Evolutionary conservation across 2,113 vertebrate genomes (phyloP), one percentile per base, ranked within the genome.

Genomic region (Uria lomvia): DNA sequence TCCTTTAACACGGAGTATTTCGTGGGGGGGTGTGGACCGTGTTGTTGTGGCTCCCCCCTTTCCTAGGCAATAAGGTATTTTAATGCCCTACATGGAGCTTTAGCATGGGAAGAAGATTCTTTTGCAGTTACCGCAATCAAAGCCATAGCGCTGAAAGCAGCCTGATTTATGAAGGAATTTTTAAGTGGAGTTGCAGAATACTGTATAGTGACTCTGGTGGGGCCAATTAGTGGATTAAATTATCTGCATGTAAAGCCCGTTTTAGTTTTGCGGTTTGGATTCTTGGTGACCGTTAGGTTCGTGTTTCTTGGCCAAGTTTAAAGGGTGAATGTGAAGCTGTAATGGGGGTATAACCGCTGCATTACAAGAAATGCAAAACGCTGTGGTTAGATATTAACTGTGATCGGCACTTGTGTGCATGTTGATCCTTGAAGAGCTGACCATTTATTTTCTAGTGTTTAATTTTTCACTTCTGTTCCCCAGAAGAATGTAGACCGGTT

Each of bases 381-480:
- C 90, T 42, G 27, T 42, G 74, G 92, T 96, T 97, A 90, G 86
- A 8, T 84, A 95, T 96, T 95, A 97, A 97, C 92, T 27, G 38
- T 23, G 74, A 22, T n/a, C 36, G 52, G 89, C 73, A 34, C 73
- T 94, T 71, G 12, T 65, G 49, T 72, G 85, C 74, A 65, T 75
- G 88, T 24, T 94, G 80, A 66, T 91, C 83, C 79, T 79, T 81
- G 86, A 92, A 87, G 86, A 95, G 87, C 91, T 96, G 95, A 73
- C 80, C 66, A 17, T 82, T 97, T 91, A 53, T 95, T 95, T 96
- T 95, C 91, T 91, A 79, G 89, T 55, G 89, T 97, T 97, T 97
- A 97, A 96, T 96, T 92, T 97, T 97, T 97, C 95, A 97, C 95
- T 96, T 90, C 81, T 94, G 86, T 95, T 96, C 95, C 85, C 81